Conservation (phyloP, 30 jellyfish, hydroid and myxozoan species). For the Nemopilema nomurai region DNA sequence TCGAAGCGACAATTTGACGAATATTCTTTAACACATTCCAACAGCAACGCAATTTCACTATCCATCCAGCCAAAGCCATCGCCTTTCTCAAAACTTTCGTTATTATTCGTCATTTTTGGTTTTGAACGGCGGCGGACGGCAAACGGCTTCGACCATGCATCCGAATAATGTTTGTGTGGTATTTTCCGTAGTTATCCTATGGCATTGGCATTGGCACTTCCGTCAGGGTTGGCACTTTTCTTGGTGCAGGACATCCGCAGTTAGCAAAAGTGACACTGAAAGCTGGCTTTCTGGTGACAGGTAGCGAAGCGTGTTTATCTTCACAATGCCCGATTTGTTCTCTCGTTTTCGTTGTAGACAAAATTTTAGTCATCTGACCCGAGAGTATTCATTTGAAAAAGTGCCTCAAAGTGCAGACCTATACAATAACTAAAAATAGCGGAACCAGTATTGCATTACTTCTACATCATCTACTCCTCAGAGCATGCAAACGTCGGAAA, state of each 20-base stretch:
- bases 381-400: too few relatives aligned
- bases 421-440: too few relatives aligned
- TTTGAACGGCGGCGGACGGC: too few relatives aligned
- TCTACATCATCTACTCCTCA: too few relatives aligned
- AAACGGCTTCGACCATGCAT: background rate
- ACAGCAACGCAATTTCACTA: background rate
- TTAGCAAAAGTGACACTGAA: conserved; percentile 30
- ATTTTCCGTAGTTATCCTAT: conserved; percentile 16
- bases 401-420: too few relatives aligned
- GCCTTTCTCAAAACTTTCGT: too few relatives aligned
- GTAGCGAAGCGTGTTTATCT: too few relatives aligned
- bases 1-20: background rate
- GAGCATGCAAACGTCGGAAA: too few relatives aligned
- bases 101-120: too few relatives aligned
- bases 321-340: too few relatives aligned
- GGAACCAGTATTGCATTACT: too few relatives aligned
- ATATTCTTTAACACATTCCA: background rate
- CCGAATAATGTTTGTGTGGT: background rate
- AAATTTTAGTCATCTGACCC: background rate
- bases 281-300: background rate
- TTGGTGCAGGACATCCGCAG: conserved; percentile 60
- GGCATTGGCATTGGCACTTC: conserved; percentile 65
- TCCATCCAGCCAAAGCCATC: background rate
- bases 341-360: background rate
- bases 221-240: conserved; percentile 52